These are phyloP conservation scores for Heliconius ismenius DNA, from an alignment of 2,888 invertebrate species.

Conservation along the genomic window DNA sequence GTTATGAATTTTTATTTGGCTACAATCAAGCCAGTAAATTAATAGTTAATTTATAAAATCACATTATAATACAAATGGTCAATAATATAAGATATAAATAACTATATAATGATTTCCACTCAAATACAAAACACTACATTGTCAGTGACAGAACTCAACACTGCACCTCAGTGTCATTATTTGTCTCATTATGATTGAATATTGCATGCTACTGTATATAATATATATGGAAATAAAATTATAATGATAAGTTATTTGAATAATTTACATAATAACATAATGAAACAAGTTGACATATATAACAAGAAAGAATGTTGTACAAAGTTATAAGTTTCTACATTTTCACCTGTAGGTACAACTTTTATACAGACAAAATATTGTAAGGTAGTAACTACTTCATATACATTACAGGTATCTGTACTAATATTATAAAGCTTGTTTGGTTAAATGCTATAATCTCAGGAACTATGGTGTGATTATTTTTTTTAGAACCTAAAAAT, in stretches of 20 bases:
- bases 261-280: background rate
- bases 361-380: background rate
- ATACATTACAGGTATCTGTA: background rate
- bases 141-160: too few relatives aligned
- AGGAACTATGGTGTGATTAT: background rate
- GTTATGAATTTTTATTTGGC: too few relatives aligned
- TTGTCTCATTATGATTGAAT: too few relatives aligned
- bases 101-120: too few relatives aligned
- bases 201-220: background rate
- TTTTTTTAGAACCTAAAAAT: too few relatives aligned
- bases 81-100: too few relatives aligned
- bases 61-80: too few relatives aligned
- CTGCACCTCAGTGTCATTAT: too few relatives aligned
- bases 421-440: background rate
- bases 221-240: background rate
- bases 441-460: background rate
- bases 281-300: background rate
- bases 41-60: too few relatives aligned
- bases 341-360: background rate
- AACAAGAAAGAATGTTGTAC: background rate
- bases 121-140: too few relatives aligned
- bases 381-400: background rate
- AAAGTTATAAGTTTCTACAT: too few relatives aligned
- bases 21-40: too few relatives aligned
- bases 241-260: background rate